A percentile compares a stretch with the other conserved stretches of the same genome.
phyloP scores from a whole-genome alignment of 1,140 invertebrate species.

The Metaphire vulgaris region DNA sequence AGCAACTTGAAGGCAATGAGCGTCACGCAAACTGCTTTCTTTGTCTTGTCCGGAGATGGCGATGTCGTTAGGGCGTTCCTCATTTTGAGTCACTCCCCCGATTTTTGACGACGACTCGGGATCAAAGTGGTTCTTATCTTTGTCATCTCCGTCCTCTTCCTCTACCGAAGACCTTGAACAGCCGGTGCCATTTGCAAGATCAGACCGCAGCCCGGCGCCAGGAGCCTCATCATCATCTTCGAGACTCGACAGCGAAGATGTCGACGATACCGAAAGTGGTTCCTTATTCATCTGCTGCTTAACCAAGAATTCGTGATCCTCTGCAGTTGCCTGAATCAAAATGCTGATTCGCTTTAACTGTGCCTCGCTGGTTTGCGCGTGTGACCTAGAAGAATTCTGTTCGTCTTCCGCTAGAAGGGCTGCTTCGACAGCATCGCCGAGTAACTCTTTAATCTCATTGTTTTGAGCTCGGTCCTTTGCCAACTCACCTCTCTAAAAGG shows the following conservation, averaged over 20 bases:
- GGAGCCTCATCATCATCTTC: neutral
- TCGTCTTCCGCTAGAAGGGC: conserved; percentile 6
- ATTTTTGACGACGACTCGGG: neutral
- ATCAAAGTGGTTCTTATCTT: neutral
- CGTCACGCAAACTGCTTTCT: neutral
- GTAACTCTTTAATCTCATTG: conserved; percentile 6
- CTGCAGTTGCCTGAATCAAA: neutral
- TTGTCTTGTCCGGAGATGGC: neutral
- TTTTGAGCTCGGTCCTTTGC: conserved; percentile 35
- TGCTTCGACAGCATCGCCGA: conserved; percentile 2
- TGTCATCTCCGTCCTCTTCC: neutral
- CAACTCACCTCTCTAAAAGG: conserved; percentile 38
- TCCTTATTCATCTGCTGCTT: neutral
- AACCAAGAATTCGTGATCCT: neutral
- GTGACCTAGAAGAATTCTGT: neutral
- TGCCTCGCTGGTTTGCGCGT: neutral
- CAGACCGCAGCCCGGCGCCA: no score
- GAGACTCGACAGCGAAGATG: neutral
- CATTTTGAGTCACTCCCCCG: neutral
- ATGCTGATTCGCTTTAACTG: neutral
- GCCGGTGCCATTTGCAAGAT: neutral
- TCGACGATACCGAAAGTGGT: neutral
- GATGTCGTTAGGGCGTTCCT: neutral
- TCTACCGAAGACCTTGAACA: neutral
- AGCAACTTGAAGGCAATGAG: neutral